phyloP scores from a whole-genome alignment of 2,113 vertebrate genomes.

The Chunga burmeisteri region DNA sequence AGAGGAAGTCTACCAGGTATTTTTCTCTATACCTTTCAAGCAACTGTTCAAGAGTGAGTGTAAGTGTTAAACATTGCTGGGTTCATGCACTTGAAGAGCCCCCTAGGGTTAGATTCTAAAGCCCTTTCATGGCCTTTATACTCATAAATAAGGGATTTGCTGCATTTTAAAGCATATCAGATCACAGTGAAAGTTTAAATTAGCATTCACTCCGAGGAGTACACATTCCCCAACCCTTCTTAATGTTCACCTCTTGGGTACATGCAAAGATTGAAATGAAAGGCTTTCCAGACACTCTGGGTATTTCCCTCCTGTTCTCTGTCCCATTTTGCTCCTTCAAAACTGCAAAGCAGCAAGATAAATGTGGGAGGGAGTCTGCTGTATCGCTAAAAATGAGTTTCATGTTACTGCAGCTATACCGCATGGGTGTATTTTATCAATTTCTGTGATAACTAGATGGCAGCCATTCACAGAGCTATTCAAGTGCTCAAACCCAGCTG shows the following conservation, averaged over 20 bases:
- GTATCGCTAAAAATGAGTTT: background rate
- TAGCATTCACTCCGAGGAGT: conserved; percentile 43
- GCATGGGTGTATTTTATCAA: background rate
- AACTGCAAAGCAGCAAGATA: background rate
- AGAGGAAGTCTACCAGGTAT: background rate
- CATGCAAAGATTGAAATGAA: conserved; percentile 8
- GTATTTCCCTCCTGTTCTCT: background rate
- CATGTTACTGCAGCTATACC: background rate
- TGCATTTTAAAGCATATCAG: conserved; percentile 54
- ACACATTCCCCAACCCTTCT: background rate
- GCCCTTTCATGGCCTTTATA: conserved; percentile 43
- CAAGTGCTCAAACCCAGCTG: background rate
- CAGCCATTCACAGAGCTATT: background rate
- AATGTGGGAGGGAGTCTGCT: background rate
- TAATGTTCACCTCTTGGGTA: conserved; percentile 31
- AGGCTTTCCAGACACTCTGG: conserved; percentile 9
- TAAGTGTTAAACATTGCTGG: conserved; percentile 35
- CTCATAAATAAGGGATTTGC: conserved; percentile 67
- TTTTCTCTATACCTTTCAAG: conserved; percentile 42
- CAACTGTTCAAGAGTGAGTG: conserved; percentile 27
- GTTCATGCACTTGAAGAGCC: conserved; percentile 51
- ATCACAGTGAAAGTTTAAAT: conserved; percentile 47
- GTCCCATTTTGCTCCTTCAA: background rate
- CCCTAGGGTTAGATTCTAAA: conserved; percentile 55
- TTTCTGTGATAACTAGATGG: background rate